A percentile compares a stretch with the other conserved stretches of the same genome.
Evolutionary conservation across 1,140 invertebrate genomes (phyloP).

Genomic region (Drosophila albomicans): DNA sequence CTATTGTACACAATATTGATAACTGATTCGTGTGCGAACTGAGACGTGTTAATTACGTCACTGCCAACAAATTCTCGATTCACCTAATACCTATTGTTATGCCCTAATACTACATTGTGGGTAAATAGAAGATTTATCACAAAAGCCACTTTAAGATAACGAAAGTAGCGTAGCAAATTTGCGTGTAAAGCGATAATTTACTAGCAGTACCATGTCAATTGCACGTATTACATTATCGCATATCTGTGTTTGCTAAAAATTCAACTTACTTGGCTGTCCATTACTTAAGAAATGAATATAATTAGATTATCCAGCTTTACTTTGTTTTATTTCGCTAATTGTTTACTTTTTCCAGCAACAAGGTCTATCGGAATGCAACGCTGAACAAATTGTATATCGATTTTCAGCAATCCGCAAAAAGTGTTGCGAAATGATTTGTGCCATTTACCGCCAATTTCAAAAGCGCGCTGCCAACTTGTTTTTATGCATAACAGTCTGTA

Average conservation of each 20-base stretch:
- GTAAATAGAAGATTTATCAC: conserved; percentile 62
- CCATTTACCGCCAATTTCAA: conserved; percentile 1
- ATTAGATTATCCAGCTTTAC: conserved; percentile 57
- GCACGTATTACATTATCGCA: neutral
- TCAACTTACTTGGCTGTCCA: conserved; percentile 72
- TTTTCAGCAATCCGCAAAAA: neutral
- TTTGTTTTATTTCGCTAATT: conserved; percentile 36
- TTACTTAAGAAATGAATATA: conserved; percentile 56
- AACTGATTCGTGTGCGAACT: conserved; percentile 7
- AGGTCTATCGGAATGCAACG: conserved; percentile 25
- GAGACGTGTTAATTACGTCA: conserved; percentile 63
- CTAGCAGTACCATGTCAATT: conserved; percentile 11
- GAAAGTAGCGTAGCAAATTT: conserved; percentile 56
- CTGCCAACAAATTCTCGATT: conserved; percentile 8
- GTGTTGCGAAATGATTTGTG: conserved; percentile 11
- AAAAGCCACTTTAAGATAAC: conserved; percentile 69
- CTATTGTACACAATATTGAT: neutral
- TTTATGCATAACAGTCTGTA: no score
- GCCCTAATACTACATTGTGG: conserved; percentile 39
- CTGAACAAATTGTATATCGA: neutral
- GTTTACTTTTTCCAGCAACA: conserved; percentile 53
- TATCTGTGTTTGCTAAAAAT: neutral
- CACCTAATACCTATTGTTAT: conserved; percentile 49
- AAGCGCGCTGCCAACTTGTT: conserved; percentile 21
- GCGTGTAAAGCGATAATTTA: conserved; percentile 48